Percentiles rank a stretch among this genome's conserved stretches.
Evolutionary conservation across 2,113 vertebrate genomes (phyloP).

Genomic region (Brachirus orientalis): DNA sequence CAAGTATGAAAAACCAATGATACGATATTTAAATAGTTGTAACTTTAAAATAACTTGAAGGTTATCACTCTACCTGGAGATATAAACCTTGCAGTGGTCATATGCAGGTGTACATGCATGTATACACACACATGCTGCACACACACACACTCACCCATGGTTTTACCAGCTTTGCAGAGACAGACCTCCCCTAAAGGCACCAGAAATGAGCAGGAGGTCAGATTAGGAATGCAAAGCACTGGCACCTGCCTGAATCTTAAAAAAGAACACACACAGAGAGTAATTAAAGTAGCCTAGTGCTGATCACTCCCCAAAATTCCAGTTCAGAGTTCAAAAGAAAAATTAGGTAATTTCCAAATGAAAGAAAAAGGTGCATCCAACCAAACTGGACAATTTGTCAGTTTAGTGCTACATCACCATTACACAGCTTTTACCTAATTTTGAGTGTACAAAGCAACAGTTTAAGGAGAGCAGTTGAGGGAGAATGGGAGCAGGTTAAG

Average conservation of each 20-base stretch:
- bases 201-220: slow-evolving; percentile 62
- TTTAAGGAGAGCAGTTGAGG: no score
- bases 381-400: background rate
- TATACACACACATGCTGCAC: no score
- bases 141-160: background rate
- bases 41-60: no score
- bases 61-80: no score
- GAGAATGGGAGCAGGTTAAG: no score
- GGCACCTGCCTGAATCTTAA: slow-evolving; percentile 73
- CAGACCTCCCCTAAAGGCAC: slow-evolving; percentile 58
- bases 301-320: slow-evolving; percentile 36
- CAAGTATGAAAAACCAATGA: background rate
- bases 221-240: slow-evolving; percentile 65
- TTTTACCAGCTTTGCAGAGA: slow-evolving; percentile 25
- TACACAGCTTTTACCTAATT: background rate
- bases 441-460: no score
- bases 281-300: slow-evolving; percentile 12
- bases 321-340: slow-evolving; percentile 15
- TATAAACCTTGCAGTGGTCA: no score
- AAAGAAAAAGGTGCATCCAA: background rate
- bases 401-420: background rate
- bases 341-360: slow-evolving; percentile 16
- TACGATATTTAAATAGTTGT: no score
- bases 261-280: slow-evolving; percentile 26
- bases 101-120: background rate